Evolutionary conservation across 2,797 vertebrate species (phyloP).

Genomic region (Lepus oiostolus): DNA sequence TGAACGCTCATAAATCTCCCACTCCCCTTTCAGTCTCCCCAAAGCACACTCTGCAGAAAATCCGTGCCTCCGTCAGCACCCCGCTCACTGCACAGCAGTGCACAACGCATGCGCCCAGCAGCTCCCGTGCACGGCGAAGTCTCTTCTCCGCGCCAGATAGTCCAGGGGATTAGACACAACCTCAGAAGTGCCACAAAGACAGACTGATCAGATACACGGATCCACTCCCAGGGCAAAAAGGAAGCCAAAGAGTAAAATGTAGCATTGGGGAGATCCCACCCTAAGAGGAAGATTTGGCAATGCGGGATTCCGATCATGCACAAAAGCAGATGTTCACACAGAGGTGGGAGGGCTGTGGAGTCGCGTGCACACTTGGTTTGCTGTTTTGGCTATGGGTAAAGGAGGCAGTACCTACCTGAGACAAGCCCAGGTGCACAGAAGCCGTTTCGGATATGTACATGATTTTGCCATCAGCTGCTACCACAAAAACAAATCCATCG

Average conservation of each 20-base stretch:
- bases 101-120: conserved; percentile 78
- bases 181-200: conserved; percentile 69
- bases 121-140: conserved; percentile 38
- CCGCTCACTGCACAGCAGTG: conserved; percentile 67
- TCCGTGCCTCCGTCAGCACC: conserved; percentile 74
- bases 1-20: conserved; percentile 87
- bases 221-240: conserved; percentile 78
- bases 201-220: conserved; percentile 44
- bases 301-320: background rate
- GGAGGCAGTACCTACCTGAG: conserved; percentile 92
- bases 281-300: background rate
- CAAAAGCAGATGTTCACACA: background rate
- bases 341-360: background rate
- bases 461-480: conserved; percentile 97
- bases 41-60: conserved; percentile 81
- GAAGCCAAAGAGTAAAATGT: conserved; percentile 79
- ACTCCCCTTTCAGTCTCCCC: conserved; percentile 67
- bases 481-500: conserved; percentile 97
- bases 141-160: conserved; percentile 53
- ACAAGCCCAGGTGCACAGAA: conserved; percentile 96
- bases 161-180: conserved; percentile 38
- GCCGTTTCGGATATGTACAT: conserved; percentile 99
- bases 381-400: background rate
- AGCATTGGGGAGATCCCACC: background rate
- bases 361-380: background rate